These are phyloP conservation scores for Tupiocoris notatus DNA, from an alignment of 2,888 invertebrate genomes.

Conservation along the genomic window DNA sequence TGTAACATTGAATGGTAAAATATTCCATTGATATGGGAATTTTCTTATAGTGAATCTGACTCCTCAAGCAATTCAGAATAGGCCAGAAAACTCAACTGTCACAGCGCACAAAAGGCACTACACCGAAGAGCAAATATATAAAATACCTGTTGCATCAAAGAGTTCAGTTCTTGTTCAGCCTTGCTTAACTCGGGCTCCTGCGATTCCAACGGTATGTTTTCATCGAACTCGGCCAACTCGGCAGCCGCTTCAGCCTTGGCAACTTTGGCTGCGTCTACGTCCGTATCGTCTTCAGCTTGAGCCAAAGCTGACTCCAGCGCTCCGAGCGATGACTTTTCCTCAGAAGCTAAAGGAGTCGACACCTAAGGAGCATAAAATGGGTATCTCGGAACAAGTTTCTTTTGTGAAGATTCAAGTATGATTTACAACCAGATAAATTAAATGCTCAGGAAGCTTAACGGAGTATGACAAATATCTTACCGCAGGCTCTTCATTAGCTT, in stretches of 20 bases:
- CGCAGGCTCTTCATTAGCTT: constrained; percentile 24
- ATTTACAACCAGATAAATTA: too few species aligned
- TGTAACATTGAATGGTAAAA: too few species aligned
- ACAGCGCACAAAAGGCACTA: too few species aligned
- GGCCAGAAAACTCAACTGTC: too few species aligned
- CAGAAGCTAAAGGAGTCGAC: neutral
- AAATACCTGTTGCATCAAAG: constrained; percentile 67
- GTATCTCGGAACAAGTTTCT: too few species aligned
- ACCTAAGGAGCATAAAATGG: neutral
- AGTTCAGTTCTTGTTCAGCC: constrained; percentile 70
- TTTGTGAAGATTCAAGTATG: too few species aligned
- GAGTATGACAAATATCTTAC: too few species aligned
- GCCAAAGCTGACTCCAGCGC: constrained; percentile 80
- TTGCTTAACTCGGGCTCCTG: constrained; percentile 65
- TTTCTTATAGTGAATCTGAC: too few species aligned
- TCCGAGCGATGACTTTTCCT: constrained; percentile 57
- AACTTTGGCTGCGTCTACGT: constrained; percentile 84
- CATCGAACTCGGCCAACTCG: constrained; percentile 93
- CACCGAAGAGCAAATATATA: neutral
- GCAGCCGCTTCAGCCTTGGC: constrained; percentile 87
- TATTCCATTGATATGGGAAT: too few species aligned
- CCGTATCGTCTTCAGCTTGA: constrained; percentile 91
- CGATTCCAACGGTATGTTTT: constrained; percentile 78
- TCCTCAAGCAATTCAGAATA: too few species aligned
- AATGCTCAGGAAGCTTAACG: too few species aligned